Conservation (phyloP, 2,113 vertebrate genomes). For the Lophotis ruficrista region DNA sequence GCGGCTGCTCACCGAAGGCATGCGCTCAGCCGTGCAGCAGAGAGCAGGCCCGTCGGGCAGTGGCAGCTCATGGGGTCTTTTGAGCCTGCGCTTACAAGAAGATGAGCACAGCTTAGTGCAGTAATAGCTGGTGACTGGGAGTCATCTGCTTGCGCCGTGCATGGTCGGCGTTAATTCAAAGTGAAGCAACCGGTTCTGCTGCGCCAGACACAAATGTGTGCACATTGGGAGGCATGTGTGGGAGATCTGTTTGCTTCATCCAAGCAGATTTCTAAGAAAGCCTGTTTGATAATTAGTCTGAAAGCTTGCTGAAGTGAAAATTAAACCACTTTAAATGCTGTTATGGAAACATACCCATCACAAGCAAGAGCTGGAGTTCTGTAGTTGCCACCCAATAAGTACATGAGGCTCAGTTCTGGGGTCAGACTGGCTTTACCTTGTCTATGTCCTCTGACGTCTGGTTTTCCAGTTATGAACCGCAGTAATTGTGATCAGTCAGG, state of each 20-base stretch:
- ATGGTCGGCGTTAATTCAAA: neutral
- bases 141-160: fast-evolving
- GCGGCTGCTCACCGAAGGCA: fast-evolving
- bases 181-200: neutral
- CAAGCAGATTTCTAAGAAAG: constrained; percentile 7
- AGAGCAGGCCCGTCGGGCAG: neutral
- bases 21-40: neutral
- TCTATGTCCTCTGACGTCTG: neutral
- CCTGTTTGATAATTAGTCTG: neutral
- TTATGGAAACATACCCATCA: neutral
- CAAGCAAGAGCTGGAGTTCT: neutral
- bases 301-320: constrained; percentile 47
- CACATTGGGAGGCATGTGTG: neutral
- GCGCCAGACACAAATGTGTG: neutral
- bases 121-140: neutral
- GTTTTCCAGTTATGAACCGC: constrained; percentile 24
- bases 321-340: constrained; percentile 9
- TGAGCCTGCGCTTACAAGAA: neutral
- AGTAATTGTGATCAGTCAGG: constrained; percentile 55
- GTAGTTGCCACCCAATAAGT: constrained; percentile 24
- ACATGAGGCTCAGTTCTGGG: neutral
- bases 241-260: neutral
- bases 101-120: neutral
- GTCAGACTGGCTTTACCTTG: neutral
- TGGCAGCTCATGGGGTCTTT: neutral